Base-by-base conservation (phyloP, 2,113 vertebrate genomes). In the Coptodon rendalli region DNA sequence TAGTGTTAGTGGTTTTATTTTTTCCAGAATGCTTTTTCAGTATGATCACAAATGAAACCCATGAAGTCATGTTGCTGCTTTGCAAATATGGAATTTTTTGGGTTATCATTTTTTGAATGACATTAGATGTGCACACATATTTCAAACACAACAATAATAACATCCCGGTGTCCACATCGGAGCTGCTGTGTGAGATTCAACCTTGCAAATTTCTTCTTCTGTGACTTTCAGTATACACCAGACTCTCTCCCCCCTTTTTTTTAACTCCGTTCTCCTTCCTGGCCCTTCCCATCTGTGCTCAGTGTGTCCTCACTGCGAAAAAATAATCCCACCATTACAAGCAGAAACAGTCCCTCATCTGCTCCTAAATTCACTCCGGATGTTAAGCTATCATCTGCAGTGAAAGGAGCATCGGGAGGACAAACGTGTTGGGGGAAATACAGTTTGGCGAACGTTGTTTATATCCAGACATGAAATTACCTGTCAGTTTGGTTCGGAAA, bases 401-500 rank as follows among this genome's bases (percentile, higher is more conserved):
- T 34, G 63, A 86, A 88, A 91, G 59, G 85, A 90, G 68, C 84
- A 89, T 24, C 7, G 45, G 43, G 88, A 92, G 86, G 92, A 88
- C 88, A 89, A 93, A 85, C 17, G 54, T 81, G 82, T 66, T 85
- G 22, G 43, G 86, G 87, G 76, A 89, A 88, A 83, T 79, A 63
- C 78, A 87, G 85, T 82, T 73, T 79, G 82, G 48, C 66, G 19
- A 87, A 84, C 80, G 71, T 71, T 92, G 88, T 92, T 93, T 89
- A 89, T 85, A 83, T 80, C 80, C 34, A 53, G 87, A 92, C 85
- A 88, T 87, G 81, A 89, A 93, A 94, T 94, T 89, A 92, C 89
- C 92, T 93, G 93, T 91, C 94, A 93, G 91, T 83, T 83, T 89
- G 81, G 81, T 40, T 83, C 88, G 43, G 91, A 93, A 91, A 73